phyloP scores from a whole-genome alignment of 2,113 vertebrate genomes.

The Corvus cornix region DNA sequence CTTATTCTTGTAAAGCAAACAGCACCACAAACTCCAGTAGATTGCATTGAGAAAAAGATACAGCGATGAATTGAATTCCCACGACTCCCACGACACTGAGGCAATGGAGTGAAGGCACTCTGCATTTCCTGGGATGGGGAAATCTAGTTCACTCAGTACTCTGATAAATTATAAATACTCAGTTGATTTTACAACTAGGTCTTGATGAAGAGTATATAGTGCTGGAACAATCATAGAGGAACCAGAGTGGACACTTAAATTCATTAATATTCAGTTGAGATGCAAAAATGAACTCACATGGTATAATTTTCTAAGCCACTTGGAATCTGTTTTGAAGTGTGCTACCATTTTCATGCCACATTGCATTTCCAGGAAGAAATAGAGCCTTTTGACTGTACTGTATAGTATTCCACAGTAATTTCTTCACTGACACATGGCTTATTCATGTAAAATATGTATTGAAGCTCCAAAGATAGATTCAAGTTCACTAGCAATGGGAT shows the following conservation, averaged over 20 bases:
- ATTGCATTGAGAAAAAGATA: not conserved
- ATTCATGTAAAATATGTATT: not conserved
- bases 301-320: not conserved
- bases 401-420: not conserved
- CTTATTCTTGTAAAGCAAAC: not conserved
- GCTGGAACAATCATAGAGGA: not conserved
- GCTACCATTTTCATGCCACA: not conserved
- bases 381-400: not conserved
- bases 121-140: not conserved
- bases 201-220: not conserved
- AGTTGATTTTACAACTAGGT: not conserved
- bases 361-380: not conserved
- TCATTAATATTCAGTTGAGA: not conserved
- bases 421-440: not conserved
- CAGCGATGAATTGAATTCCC: not conserved
- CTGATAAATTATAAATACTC: slow-evolving; percentile 56
- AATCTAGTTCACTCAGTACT: slow-evolving; percentile 33
- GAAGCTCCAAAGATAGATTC: not conserved
- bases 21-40: not conserved
- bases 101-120: not conserved
- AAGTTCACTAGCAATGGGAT: not conserved
- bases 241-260: slow-evolving; percentile 10
- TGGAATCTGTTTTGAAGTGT: not conserved
- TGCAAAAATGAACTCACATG: not conserved
- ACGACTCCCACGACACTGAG: not conserved